Conservation (phyloP, 2,113 vertebrate genomes). For the Leucoraja erinaceus region DNA sequence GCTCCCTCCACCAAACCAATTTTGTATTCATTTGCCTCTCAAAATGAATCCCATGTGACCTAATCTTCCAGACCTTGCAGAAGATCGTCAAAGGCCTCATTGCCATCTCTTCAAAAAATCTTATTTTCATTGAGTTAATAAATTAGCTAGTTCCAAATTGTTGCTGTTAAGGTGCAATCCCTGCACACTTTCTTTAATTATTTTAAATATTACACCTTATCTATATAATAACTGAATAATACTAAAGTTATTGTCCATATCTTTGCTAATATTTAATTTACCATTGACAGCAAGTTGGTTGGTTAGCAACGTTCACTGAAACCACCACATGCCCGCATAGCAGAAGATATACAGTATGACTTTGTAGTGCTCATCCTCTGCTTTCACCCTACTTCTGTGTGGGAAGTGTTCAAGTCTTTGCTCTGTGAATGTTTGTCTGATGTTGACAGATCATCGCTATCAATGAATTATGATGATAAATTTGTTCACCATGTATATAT, state of each 20-base stretch:
- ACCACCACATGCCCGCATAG: background rate
- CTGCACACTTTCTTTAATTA: background rate
- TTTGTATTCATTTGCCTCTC: too few relatives aligned
- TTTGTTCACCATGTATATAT: background rate
- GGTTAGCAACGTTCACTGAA: background rate
- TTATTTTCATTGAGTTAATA: background rate
- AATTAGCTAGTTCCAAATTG: background rate
- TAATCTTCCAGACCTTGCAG: too few relatives aligned
- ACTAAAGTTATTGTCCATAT: slow-evolving; percentile 17
- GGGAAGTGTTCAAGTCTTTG: background rate
- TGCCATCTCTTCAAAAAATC: too few relatives aligned
- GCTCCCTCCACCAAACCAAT: too few relatives aligned
- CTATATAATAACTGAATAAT: slow-evolving; percentile 8
- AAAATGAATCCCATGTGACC: too few relatives aligned
- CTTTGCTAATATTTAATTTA: background rate
- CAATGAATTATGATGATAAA: background rate
- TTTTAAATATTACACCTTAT: background rate
- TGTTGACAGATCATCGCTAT: background rate
- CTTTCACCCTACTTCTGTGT: background rate
- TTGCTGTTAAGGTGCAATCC: background rate
- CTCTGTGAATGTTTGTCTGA: background rate
- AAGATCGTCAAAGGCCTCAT: too few relatives aligned
- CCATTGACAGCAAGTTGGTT: slow-evolving; percentile 14
- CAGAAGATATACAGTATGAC: background rate
- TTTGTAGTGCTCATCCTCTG: background rate